Evolutionary conservation across 2,888 invertebrate genomes (phyloP).

Genomic region (Meteorus cinctellus): DNA sequence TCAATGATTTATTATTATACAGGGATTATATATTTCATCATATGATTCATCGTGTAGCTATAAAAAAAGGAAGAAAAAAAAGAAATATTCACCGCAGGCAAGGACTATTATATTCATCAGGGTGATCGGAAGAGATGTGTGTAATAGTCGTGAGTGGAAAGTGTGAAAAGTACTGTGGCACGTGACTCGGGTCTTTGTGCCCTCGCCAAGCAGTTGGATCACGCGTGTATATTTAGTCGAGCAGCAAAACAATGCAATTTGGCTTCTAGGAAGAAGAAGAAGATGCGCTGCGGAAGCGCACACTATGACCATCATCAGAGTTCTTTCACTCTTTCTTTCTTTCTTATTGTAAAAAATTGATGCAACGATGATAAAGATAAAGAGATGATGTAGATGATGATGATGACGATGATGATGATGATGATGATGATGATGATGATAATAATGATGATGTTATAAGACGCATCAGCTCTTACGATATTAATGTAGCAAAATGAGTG

Average conservation of each 20-base stretch:
- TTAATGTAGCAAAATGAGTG: neutral
- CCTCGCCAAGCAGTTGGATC: slow-evolving; percentile 64
- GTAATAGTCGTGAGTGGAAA: slow-evolving; percentile 25
- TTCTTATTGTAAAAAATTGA: neutral
- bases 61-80: neutral
- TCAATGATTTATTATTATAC: slow-evolving; percentile 3
- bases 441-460: too few species aligned
- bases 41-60: neutral
- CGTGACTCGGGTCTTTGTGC: slow-evolving; percentile 58
- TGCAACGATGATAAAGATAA: neutral
- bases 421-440: too few species aligned
- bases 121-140: slow-evolving; percentile 19
- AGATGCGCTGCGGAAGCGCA: slow-evolving; percentile 50
- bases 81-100: neutral
- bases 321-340: slow-evolving; percentile 23
- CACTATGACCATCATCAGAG: slow-evolving; percentile 20
- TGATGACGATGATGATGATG: too few species aligned
- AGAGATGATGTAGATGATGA: neutral
- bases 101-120: slow-evolving; percentile 12
- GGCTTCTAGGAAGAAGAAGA: slow-evolving; percentile 63
- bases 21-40: slow-evolving; percentile 11
- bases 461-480: neutral
- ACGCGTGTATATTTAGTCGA: slow-evolving; percentile 68
- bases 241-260: slow-evolving; percentile 67
- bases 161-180: slow-evolving; percentile 58